These are phyloP conservation scores for Urocolius indicus DNA, from an alignment of 2,113 vertebrate species.

Conservation along the genomic window DNA sequence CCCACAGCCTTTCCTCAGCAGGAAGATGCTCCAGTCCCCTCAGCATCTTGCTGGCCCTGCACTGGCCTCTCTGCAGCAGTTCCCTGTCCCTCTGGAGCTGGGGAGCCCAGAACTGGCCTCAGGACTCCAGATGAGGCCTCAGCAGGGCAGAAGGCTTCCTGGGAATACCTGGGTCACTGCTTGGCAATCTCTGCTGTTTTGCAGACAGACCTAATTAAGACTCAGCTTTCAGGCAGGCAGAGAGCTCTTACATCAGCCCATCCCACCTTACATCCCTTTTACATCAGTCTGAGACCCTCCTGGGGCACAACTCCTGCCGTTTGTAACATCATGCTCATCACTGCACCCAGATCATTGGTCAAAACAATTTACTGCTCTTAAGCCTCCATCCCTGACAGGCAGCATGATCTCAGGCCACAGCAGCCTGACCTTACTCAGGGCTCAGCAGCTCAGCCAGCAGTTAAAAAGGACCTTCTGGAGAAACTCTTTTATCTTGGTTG, in stretches of 20 bases:
- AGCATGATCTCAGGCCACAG: neutral
- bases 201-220: neutral
- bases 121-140: too few species aligned
- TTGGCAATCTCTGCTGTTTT: neutral
- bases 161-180: neutral
- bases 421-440: neutral
- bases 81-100: too few species aligned
- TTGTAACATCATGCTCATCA: slow-evolving; percentile 25
- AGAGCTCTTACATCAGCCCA: slow-evolving; percentile 77
- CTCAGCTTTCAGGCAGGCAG: slow-evolving; percentile 1
- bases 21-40: too few species aligned
- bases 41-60: too few species aligned
- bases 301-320: slow-evolving; percentile 62
- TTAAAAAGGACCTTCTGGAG: neutral
- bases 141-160: neutral
- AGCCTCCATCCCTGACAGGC: neutral
- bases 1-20: too few species aligned
- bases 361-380: neutral
- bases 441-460: neutral
- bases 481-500: too few species aligned
- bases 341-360: slow-evolving; percentile 6
- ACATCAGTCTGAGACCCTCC: slow-evolving; percentile 74
- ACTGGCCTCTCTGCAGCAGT: too few species aligned
- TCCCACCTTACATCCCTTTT: slow-evolving; percentile 76
- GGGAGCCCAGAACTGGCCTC: too few species aligned